phyloP scores from a whole-genome alignment of 2,888 invertebrate species.

The Auanema freiburgensis region DNA sequence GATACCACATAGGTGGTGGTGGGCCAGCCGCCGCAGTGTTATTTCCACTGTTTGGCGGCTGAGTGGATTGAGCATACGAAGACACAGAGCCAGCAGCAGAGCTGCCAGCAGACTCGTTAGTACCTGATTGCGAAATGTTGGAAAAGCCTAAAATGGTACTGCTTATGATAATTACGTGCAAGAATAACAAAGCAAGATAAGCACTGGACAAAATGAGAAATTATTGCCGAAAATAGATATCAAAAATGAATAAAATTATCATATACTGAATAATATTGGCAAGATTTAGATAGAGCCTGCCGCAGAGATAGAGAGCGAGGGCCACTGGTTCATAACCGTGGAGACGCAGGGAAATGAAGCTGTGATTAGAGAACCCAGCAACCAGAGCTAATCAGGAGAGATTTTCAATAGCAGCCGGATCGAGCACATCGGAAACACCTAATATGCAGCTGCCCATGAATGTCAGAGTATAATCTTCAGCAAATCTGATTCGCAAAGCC shows the following conservation, averaged over 20 bases:
- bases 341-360: slow-evolving; percentile 12
- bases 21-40: slow-evolving; percentile 20
- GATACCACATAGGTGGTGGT: slow-evolving; percentile 32
- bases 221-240: too few relatives aligned
- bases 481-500: too few relatives aligned
- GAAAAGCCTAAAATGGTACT: too few relatives aligned
- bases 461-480: too few relatives aligned
- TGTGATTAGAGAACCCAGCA: slow-evolving; percentile 1
- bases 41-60: slow-evolving; percentile 15
- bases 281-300: too few relatives aligned
- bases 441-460: neutral
- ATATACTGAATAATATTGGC: too few relatives aligned
- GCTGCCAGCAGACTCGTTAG: slow-evolving; percentile 12
- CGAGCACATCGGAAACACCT: slow-evolving; percentile 1
- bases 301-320: too few relatives aligned
- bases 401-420: slow-evolving; percentile 3
- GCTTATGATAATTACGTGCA: too few relatives aligned
- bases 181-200: too few relatives aligned
- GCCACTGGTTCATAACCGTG: neutral
- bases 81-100: neutral
- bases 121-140: slow-evolving; percentile 21
- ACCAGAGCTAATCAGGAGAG: slow-evolving; percentile 1
- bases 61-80: too few relatives aligned
- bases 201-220: too few relatives aligned
- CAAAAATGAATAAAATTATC: too few relatives aligned